These are phyloP conservation scores for Caenorhabditis elegans DNA, from an alignment of 1,140 invertebrate genomes.

Conservation along the genomic window WBcel235 BX284606.5:15954001-15954500, in stretches of 20 bases:
- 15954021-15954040: background rate
- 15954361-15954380: background rate
- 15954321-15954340: background rate
- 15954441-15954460: constrained; percentile 31
- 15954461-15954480: constrained; percentile 5
- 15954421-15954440: constrained; percentile 45
- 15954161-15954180: background rate
- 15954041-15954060: constrained; percentile 1
- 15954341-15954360: constrained; percentile 10
- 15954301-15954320: too few species aligned
- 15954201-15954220: too few species aligned
- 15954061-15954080: background rate
- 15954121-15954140: background rate
- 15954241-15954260: background rate
- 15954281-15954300: too few species aligned
- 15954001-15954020: background rate
- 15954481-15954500: constrained; percentile 1
- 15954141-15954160: too few species aligned
- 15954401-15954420: constrained; percentile 46
- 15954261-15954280: too few species aligned
- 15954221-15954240: too few species aligned
- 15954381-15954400: background rate
- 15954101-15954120: background rate
- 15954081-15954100: background rate
- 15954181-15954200: background rate